Conservation (phyloP, 2,113 vertebrate genomes). For the Anhinga rufa region DNA sequence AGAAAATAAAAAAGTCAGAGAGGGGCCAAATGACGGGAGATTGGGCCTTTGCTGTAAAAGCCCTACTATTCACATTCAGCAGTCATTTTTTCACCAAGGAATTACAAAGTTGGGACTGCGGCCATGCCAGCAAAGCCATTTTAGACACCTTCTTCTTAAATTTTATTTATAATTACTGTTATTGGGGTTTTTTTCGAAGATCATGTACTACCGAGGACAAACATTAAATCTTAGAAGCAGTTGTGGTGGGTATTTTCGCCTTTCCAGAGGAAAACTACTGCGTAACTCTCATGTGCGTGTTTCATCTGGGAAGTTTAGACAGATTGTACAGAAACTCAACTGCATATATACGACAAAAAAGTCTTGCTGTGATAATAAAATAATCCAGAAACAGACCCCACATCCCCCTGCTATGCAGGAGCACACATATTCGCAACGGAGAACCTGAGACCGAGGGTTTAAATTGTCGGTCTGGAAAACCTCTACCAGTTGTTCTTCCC, state of each 20-base stretch:
- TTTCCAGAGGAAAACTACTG: neutral
- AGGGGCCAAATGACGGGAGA: conserved; percentile 39
- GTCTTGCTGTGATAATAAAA: neutral
- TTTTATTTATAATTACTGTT: neutral
- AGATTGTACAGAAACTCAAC: neutral
- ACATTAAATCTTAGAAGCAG: neutral
- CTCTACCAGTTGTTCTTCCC: neutral
- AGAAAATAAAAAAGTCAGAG: conserved; percentile 64
- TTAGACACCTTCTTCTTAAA: neutral
- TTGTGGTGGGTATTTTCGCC: neutral
- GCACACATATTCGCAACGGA: neutral
- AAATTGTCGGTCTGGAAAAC: neutral
- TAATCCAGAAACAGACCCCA: neutral
- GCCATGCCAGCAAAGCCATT: neutral
- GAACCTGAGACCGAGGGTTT: neutral
- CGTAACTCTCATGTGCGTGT: accelerated
- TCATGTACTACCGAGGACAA: neutral
- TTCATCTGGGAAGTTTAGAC: neutral
- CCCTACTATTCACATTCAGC: conserved; percentile 2
- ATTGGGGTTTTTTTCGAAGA: neutral
- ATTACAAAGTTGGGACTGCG: neutral
- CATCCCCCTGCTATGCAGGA: neutral
- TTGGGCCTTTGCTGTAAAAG: conserved; percentile 40
- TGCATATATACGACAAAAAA: neutral
- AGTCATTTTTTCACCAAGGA: neutral